These are phyloP conservation scores for Epistrophe eligans DNA, from an alignment of 2,888 invertebrate genomes.

Conservation along the genomic window DNA sequence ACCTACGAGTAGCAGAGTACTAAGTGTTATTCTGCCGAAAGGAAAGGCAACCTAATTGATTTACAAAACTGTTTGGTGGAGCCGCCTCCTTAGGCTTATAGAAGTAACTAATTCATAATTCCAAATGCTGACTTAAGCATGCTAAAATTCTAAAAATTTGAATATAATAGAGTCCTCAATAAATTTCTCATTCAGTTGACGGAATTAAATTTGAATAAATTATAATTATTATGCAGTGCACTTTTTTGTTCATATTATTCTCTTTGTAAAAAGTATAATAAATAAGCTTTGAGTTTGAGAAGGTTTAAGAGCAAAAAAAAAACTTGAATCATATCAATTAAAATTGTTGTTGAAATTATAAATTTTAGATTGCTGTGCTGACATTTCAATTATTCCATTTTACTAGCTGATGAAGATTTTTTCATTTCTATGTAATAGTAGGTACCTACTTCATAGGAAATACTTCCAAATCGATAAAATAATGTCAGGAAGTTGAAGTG, in stretches of 20 bases:
- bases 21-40: background rate
- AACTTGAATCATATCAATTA: no score
- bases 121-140: slow-evolving; percentile 5
- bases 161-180: background rate
- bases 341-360: background rate
- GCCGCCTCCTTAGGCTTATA: background rate
- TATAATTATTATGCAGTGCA: background rate
- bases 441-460: no score
- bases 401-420: background rate
- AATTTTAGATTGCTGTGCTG: background rate
- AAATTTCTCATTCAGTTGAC: slow-evolving; percentile 12
- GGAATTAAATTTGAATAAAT: slow-evolving; percentile 25
- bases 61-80: background rate
- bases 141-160: slow-evolving; percentile 5
- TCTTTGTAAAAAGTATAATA: background rate
- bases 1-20: no score
- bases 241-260: background rate
- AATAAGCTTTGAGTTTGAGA: background rate
- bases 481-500: background rate
- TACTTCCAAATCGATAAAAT: slow-evolving; percentile 11
- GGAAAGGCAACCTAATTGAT: slow-evolving; percentile 2
- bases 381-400: background rate
- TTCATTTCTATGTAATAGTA: background rate
- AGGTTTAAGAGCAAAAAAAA: no score
- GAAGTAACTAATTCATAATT: background rate